These are phyloP conservation scores for Marronus borbonicus DNA, from an alignment of 2,888 invertebrate species.

Conservation along the genomic window DNA sequence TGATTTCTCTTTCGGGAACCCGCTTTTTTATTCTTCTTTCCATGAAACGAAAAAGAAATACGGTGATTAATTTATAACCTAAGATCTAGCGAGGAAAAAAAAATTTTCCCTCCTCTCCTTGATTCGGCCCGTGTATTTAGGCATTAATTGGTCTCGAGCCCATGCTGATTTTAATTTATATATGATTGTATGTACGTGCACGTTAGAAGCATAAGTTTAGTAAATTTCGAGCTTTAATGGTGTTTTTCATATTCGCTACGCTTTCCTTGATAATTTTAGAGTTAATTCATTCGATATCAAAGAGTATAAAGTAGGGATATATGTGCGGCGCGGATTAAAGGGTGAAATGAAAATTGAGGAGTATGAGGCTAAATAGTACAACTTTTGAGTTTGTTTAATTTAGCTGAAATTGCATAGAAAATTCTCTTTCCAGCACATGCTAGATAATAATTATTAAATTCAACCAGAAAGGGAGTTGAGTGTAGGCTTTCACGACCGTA, in stretches of 20 bases:
- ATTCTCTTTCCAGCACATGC: no score
- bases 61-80: slow-evolving; percentile 23
- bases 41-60: slow-evolving; percentile 1
- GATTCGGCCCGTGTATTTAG: slow-evolving; percentile 2
- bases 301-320: background rate
- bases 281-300: background rate
- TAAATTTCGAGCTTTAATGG: slow-evolving; percentile 7
- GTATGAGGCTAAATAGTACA: no score
- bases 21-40: background rate
- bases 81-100: slow-evolving; percentile 1
- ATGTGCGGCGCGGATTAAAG: no score
- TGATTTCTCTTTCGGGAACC: background rate
- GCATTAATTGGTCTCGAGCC: slow-evolving; percentile 13
- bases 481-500: no score
- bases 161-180: slow-evolving; percentile 35
- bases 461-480: no score
- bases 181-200: slow-evolving; percentile 1
- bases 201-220: background rate
- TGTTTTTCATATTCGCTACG: slow-evolving; percentile 14
- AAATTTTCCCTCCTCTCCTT: background rate
- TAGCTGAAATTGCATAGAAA: no score
- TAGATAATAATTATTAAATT: no score
- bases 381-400: no score
- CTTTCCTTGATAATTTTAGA: slow-evolving; percentile 7
- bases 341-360: no score